Base-by-base conservation (phyloP, 2,113 vertebrate species). In the Macquaria australasica region DNA sequence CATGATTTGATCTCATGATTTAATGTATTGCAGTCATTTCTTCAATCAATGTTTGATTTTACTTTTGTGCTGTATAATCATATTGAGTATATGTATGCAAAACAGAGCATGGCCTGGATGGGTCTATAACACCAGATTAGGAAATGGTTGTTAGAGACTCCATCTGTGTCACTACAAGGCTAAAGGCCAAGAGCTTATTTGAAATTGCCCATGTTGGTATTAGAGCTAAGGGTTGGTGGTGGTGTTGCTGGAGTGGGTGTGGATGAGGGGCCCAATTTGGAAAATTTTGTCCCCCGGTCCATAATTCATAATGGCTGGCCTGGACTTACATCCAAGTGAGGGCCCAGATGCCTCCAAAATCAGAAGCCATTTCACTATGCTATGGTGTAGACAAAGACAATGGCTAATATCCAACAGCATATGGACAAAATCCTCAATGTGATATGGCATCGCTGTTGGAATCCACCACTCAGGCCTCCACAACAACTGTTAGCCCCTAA, bases 381-480 rank as follows among this genome's bases (percentile, higher is more conserved):
- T 55, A 11, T 43, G 25, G 39, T 66, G 8, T 43, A 51, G 15
- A 12, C 58, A 53, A 31, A 66, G 28, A 82, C 31, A 5, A 67
- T 28, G 14, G 62, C 60, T 68, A 3, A 60, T 41, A 64, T 10
- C 25, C 51, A 66, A 51, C 68, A 84, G 51, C 59, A 79, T 79
- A 84, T 73, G 69, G 69, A 43, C 53, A 41, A 31, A 73, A 79
- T 41, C 20, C 41, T 23, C 21, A 8, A 37, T 69, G 67, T 66
- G 59, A 77, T 60, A 72, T 55, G 59, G 28, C 14, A 51, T 67
- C 6, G 1, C 60, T 20, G 34, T 53, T 43, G 34, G n/a, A 72
- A 51, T 72, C 31, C 1, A 2, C 25, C 8, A 6, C 58, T 63
- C 68, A 53, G 21, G 53, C 73, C 56, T 53, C 63, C 81, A 63